These are phyloP conservation scores for Hecatera dysodea DNA, from an alignment of 2,888 invertebrate species.

Conservation along the genomic window DNA sequence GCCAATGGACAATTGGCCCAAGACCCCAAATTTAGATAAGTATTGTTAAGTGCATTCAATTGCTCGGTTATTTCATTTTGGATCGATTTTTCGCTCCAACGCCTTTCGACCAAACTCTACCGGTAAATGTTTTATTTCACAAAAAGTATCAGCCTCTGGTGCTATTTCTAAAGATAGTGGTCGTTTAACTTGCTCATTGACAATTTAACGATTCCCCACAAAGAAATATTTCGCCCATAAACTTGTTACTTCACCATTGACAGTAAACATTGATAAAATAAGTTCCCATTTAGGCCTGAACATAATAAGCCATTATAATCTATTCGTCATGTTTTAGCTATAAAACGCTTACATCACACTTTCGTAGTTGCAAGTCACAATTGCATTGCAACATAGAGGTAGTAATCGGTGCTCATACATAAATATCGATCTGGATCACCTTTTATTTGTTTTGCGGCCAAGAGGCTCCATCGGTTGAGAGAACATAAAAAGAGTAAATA, in stretches of 20 bases:
- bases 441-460: constrained; percentile 61
- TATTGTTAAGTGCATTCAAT: constrained; percentile 73
- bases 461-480: constrained; percentile 60
- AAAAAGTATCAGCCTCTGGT: constrained; percentile 60
- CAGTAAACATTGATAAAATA: constrained; percentile 52
- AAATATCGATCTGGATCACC: constrained; percentile 64
- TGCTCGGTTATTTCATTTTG: constrained; percentile 75
- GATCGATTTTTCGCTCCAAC: constrained; percentile 82
- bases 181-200: constrained; percentile 44
- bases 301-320: constrained; percentile 55
- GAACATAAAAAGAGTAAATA: constrained; percentile 70
- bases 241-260: constrained; percentile 45
- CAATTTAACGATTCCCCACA: constrained; percentile 36
- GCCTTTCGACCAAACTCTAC: constrained; percentile 73
- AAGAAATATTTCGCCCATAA: constrained; percentile 46
- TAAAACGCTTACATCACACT: constrained; percentile 63
- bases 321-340: constrained; percentile 59
- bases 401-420: constrained; percentile 58
- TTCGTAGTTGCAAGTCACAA: constrained; percentile 55
- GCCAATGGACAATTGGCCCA: constrained; percentile 44
- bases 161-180: constrained; percentile 62
- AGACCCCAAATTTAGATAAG: constrained; percentile 43
- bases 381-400: constrained; percentile 63
- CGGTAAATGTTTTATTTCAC: constrained; percentile 69
- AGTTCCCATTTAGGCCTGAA: constrained; percentile 56